These are phyloP conservation scores for Alfaro cultratus DNA, from an alignment of 2,797 vertebrate species.

Conservation along the genomic window DNA sequence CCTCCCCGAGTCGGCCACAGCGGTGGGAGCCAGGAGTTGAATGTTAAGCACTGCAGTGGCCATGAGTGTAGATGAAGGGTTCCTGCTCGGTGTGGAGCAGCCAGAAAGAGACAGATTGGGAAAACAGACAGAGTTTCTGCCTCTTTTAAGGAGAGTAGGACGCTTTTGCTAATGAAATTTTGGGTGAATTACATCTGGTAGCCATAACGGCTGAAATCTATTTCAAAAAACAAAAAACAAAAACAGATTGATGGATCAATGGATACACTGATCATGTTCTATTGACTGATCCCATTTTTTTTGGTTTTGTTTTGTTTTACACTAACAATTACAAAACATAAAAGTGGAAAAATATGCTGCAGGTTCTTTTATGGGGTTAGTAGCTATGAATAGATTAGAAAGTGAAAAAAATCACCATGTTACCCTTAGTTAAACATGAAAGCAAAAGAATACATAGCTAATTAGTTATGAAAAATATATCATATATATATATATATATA, in stretches of 20 bases:
- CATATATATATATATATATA: too few relatives aligned
- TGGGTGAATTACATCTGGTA: not conserved
- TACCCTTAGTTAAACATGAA: not conserved
- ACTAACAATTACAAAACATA: not conserved
- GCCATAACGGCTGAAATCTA: not conserved
- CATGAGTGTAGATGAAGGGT: conserved; percentile 26
- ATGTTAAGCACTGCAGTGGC: conserved; percentile 49
- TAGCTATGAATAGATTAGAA: not conserved
- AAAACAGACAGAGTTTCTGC: not conserved
- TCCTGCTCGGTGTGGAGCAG: not conserved
- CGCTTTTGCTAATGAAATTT: not conserved
- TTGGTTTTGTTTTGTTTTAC: not conserved
- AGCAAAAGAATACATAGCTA: not conserved
- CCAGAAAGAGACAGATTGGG: not conserved
- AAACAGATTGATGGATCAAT: not conserved
- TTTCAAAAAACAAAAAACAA: not conserved
- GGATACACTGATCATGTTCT: not conserved
- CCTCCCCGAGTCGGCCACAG: conserved; percentile 42
- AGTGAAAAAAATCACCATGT: not conserved
- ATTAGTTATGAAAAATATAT: not conserved
- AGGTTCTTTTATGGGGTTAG: not conserved
- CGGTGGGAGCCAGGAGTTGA: conserved; percentile 33
- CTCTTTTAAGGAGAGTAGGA: not conserved
- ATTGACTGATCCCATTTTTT: not conserved
- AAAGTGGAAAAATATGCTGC: not conserved